Evolutionary conservation across 2,113 vertebrate species (phyloP).

Genomic region (Cavia aperea): DNA sequence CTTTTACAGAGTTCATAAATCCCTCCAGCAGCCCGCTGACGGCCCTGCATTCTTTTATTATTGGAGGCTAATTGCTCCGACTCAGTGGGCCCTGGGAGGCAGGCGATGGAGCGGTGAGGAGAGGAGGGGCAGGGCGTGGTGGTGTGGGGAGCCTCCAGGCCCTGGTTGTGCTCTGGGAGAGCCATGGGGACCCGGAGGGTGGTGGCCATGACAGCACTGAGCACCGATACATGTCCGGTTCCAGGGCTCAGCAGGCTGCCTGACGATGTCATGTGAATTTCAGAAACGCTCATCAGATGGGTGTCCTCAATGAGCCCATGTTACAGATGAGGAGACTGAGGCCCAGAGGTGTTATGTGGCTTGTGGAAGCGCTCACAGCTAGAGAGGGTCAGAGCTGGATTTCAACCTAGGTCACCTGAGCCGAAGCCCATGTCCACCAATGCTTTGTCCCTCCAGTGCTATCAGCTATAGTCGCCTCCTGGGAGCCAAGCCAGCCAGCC

Average conservation of each 20-base stretch:
- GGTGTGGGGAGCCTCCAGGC: rapidly evolving
- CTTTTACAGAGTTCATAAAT: conserved; percentile 51
- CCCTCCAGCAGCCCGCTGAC: not conserved
- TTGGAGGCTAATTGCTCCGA: conserved; percentile 36
- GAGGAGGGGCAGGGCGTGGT: not conserved
- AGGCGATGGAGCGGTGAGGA: not conserved
- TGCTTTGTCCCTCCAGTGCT: not conserved
- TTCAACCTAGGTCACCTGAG: not conserved
- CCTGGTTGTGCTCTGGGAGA: rapidly evolving
- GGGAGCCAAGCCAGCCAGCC: not conserved
- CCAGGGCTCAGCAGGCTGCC: rapidly evolving
- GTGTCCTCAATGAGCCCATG: not conserved
- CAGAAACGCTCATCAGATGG: too few species aligned
- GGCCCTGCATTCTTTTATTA: conserved; percentile 8
- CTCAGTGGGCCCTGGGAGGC: not conserved
- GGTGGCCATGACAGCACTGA: rapidly evolving
- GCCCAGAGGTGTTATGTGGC: not conserved
- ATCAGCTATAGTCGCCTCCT: not conserved
- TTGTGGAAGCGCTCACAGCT: not conserved
- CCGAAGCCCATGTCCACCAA: not conserved
- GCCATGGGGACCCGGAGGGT: rapidly evolving
- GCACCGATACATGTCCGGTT: rapidly evolving
- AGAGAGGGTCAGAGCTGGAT: not conserved
- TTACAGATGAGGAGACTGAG: not conserved
- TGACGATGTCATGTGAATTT: not conserved